These are phyloP conservation scores for Acleris laterana DNA, from an alignment of 2,888 invertebrate genomes.

Conservation along the genomic window DNA sequence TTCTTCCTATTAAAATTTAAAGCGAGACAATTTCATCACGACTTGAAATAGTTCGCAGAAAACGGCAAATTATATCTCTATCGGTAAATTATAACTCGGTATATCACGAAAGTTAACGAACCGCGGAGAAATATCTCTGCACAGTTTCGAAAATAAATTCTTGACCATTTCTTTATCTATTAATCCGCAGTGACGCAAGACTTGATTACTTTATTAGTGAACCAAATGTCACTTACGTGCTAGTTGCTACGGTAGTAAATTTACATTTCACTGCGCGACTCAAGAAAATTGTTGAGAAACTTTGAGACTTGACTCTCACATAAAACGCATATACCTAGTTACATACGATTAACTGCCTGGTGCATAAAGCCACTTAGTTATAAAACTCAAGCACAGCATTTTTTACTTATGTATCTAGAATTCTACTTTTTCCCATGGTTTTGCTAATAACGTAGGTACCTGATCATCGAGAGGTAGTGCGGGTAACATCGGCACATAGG, in stretches of 20 bases:
- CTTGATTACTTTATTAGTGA: slow-evolving; percentile 35
- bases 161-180: slow-evolving; percentile 37
- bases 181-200: slow-evolving; percentile 33
- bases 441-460: no score
- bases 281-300: slow-evolving; percentile 27
- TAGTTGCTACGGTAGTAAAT: slow-evolving; percentile 27
- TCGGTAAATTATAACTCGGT: slow-evolving; percentile 38
- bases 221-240: slow-evolving; percentile 36
- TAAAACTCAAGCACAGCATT: no score
- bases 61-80: slow-evolving; percentile 45
- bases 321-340: background rate
- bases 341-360: background rate
- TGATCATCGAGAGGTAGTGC: no score
- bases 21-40: slow-evolving; percentile 57
- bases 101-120: slow-evolving; percentile 54
- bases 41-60: slow-evolving; percentile 49
- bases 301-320: background rate
- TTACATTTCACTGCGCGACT: slow-evolving; percentile 34
- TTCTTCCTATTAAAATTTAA: slow-evolving; percentile 59
- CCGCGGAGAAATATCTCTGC: slow-evolving; percentile 46
- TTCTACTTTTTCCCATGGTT: no score
- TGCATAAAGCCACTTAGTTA: background rate
- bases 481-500: no score
- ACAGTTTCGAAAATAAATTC: slow-evolving; percentile 40
- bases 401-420: no score